Conservation (phyloP, 2,797 vertebrate species). For the Octomys mimax region DNA sequence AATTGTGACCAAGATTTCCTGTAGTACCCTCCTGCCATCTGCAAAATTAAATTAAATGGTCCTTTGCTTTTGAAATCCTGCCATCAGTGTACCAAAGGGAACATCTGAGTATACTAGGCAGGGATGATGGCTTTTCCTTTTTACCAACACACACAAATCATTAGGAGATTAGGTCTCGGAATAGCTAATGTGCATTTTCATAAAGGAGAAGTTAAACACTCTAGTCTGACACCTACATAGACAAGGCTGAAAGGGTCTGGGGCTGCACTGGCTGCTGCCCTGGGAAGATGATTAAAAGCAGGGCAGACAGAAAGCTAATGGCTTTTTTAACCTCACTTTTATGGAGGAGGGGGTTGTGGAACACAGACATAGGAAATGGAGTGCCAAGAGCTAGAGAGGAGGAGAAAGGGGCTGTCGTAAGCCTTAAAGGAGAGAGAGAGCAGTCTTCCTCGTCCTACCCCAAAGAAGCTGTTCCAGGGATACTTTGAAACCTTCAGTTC, state of each 20-base stretch:
- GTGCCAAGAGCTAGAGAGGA: not conserved
- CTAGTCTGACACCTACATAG: constrained; percentile 59
- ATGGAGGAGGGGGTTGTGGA: not conserved
- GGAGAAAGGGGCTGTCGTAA: not conserved
- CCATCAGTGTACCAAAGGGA: constrained; percentile 79
- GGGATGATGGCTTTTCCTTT: constrained; percentile 73
- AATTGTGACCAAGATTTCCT: constrained; percentile 78
- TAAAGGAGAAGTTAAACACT: constrained; percentile 74
- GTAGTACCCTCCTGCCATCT: constrained; percentile 76
- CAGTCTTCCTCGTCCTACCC: not conserved
- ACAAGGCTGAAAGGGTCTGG: constrained; percentile 35
- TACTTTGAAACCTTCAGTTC: not conserved
- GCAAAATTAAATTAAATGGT: constrained; percentile 85
- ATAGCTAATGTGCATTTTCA: constrained; percentile 80
- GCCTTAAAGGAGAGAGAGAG: not conserved
- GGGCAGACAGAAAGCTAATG: constrained; percentile 57
- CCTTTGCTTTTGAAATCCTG: constrained; percentile 76
- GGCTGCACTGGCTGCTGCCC: constrained; percentile 6
- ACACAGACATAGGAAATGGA: not conserved
- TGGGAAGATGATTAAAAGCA: constrained; percentile 68
- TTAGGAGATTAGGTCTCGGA: constrained; percentile 82
- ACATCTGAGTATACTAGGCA: constrained; percentile 77
- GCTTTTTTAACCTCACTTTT: constrained; percentile 51
- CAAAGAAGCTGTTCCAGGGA: not conserved
- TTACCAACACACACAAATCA: constrained; percentile 81